Percentiles rank a stretch among this genome's conserved stretches.
Evolutionary conservation across 2,113 vertebrate species (phyloP).

Genomic region (Odocoileus hemionus): DNA sequence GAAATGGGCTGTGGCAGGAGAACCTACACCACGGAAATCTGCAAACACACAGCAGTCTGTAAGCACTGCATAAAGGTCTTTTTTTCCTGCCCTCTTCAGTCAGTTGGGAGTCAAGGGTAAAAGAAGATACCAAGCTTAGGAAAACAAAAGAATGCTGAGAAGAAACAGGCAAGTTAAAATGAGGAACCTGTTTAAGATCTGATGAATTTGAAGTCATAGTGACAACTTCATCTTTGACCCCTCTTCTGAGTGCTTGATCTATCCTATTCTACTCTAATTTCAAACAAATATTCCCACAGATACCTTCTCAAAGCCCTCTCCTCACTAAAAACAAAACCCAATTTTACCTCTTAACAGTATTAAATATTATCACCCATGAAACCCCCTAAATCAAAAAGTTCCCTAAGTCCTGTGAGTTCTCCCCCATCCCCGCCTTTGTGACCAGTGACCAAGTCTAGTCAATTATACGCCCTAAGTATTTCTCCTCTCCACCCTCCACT

Average conservation of each 20-base stretch:
- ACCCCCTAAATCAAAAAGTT: neutral
- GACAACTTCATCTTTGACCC: neutral
- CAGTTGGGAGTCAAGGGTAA: neutral
- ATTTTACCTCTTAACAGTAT: neutral
- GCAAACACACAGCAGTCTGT: neutral
- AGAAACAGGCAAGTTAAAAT: neutral
- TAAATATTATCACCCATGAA: neutral
- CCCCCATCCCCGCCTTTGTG: neutral
- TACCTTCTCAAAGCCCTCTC: neutral
- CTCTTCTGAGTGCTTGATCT: neutral
- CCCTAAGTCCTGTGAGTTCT: neutral
- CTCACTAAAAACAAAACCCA: neutral
- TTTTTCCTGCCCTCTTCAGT: neutral
- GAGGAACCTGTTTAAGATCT: neutral
- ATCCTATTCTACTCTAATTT: neutral
- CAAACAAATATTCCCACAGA: neutral
- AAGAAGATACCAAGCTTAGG: neutral
- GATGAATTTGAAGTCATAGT: neutral
- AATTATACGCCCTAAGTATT: neutral
- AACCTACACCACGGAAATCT: neutral
- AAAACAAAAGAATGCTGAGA: neutral
- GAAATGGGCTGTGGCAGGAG: fast-evolving
- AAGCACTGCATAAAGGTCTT: neutral
- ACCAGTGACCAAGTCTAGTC: neutral
- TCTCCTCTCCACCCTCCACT: neutral